A percentile compares a stretch with the other conserved stretches of the same genome.
Evolutionary conservation across 2,113 vertebrate genomes (phyloP).

Genomic region (Oncorhynchus nerka): DNA sequence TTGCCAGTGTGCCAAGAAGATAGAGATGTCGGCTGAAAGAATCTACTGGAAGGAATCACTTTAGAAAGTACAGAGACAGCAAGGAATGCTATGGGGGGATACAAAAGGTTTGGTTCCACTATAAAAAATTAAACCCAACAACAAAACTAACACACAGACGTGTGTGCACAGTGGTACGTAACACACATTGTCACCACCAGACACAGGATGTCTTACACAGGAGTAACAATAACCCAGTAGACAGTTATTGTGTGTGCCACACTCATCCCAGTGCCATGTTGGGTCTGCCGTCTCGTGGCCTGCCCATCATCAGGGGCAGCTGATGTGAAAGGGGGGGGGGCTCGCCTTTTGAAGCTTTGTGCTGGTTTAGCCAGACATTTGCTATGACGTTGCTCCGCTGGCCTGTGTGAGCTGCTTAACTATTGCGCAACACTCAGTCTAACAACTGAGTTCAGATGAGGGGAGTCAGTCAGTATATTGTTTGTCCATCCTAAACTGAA

Average conservation of each 20-base stretch:
- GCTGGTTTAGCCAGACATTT: neutral
- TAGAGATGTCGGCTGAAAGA: neutral
- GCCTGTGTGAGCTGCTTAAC: too few species aligned
- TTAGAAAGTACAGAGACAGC: neutral
- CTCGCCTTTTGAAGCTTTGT: neutral
- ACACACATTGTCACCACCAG: neutral
- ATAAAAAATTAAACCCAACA: accelerated
- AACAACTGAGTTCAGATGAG: too few species aligned
- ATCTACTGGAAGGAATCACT: too few species aligned
- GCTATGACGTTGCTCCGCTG: neutral
- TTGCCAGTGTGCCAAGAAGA: too few species aligned
- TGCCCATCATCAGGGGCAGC: slow-evolving; percentile 13
- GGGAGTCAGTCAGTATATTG: too few species aligned
- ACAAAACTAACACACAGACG: neutral
- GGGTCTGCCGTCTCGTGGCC: slow-evolving; percentile 27
- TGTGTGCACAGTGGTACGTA: neutral
- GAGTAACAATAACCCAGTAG: slow-evolving; percentile 56
- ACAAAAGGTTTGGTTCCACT: neutral
- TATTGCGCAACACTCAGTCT: too few species aligned
- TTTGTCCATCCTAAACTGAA: too few species aligned
- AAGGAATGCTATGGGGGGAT: neutral
- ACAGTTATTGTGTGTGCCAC: slow-evolving; percentile 33
- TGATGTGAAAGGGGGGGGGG: neutral
- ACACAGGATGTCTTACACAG: slow-evolving; percentile 32
- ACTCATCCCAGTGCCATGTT: slow-evolving; percentile 33